Conservation (phyloP, 2,113 vertebrate species). For the Melospiza melodia region DNA sequence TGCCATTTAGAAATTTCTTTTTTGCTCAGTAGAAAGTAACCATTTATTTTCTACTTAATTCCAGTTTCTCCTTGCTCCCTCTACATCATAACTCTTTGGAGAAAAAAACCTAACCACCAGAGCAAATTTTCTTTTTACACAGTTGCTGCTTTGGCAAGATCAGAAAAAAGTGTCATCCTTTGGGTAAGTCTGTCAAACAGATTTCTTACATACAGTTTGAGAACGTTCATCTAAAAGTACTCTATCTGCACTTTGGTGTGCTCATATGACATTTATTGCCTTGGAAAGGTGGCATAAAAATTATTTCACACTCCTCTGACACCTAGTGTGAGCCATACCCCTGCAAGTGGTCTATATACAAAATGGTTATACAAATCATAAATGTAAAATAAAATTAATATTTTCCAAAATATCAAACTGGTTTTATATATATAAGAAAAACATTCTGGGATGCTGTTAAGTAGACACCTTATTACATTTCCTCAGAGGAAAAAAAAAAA, state of each 20-base stretch:
- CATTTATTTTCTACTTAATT: neutral
- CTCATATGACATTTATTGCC: conserved; percentile 73
- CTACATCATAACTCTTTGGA: neutral
- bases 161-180: conserved; percentile 55
- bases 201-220: conserved; percentile 60
- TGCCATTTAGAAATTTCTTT: neutral
- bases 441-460: neutral
- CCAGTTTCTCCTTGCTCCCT: neutral
- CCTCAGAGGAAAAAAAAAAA: neutral
- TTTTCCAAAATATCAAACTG: neutral
- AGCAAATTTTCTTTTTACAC: conserved; percentile 34
- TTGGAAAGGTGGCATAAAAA: conserved; percentile 74
- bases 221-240: conserved; percentile 53
- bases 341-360: neutral
- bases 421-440: neutral
- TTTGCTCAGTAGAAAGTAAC: neutral
- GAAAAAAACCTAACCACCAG: conserved; percentile 2
- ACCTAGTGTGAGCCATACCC: neutral
- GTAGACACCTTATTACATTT: neutral
- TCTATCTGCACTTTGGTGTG: conserved; percentile 67
- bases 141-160: conserved; percentile 33
- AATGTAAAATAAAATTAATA: neutral
- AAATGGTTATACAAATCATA: neutral
- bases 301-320: conserved; percentile 60
- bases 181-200: conserved; percentile 67